Conservation (phyloP, 2,888 invertebrate genomes). For the Balanococcus diminutus region DNA sequence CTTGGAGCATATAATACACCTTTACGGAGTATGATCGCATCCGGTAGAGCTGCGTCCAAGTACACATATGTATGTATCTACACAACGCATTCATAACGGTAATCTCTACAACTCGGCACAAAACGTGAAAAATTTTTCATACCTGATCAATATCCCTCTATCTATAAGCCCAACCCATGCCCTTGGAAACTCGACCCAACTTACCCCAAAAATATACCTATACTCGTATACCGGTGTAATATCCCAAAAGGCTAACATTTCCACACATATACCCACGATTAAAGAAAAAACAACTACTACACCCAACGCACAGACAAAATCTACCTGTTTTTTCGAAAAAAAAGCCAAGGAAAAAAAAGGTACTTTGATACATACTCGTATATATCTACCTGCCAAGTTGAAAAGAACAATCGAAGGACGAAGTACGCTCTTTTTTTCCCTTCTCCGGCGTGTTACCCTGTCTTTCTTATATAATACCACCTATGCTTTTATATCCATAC, state of each 20-base stretch:
- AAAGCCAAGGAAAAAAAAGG: neutral
- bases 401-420: constrained; percentile 26
- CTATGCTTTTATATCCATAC: neutral
- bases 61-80: neutral
- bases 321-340: constrained; percentile 15
- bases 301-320: neutral
- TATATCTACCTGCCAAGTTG: neutral
- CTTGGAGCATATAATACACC: too few relatives aligned
- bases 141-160: neutral
- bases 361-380: neutral
- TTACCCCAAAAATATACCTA: neutral
- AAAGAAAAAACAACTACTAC: neutral
- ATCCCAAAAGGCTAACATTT: neutral
- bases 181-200: neutral
- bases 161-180: neutral
- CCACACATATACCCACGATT: neutral
- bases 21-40: neutral
- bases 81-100: neutral
- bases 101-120: neutral
- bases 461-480: neutral
- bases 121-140: neutral
- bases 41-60: neutral
- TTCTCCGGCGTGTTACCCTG: neutral
- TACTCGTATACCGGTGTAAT: neutral
- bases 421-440: neutral